Conservation (phyloP, 2,888 invertebrate genomes). For the Drosophila maculinotata region DNA sequence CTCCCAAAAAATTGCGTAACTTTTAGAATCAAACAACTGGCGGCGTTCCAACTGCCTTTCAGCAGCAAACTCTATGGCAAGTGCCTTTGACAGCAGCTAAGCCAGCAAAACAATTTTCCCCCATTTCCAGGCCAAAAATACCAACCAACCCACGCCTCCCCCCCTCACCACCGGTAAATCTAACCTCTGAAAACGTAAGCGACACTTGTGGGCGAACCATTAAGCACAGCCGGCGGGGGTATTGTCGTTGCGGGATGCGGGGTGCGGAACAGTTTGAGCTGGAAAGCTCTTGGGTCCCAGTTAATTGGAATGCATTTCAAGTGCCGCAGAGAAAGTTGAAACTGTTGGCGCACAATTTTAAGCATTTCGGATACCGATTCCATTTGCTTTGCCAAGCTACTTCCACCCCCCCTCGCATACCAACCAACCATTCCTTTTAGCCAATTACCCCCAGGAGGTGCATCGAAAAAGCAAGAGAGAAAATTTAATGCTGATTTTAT, state of each 20-base stretch:
- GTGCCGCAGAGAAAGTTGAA: conserved; percentile 41
- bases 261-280: not conserved
- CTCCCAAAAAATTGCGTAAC: conserved; percentile 59
- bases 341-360: conserved; percentile 46
- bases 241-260: no score
- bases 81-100: conserved; percentile 69
- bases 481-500: conserved; percentile 26
- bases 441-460: conserved; percentile 49
- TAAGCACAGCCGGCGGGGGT: conserved; percentile 31
- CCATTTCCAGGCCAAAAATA: conserved; percentile 25
- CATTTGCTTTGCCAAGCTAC: conserved; percentile 8
- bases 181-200: conserved; percentile 44
- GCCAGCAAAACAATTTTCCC: conserved; percentile 71
- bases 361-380: conserved; percentile 49
- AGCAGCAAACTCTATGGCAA: conserved; percentile 29
- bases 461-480: conserved; percentile 3
- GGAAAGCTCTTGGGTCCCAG: conserved; percentile 25
- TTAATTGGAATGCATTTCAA: conserved; percentile 78
- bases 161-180: no score
- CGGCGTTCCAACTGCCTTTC: conserved; percentile 57
- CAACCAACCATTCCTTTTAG: not conserved
- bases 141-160: conserved; percentile 5
- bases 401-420: not conserved
- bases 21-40: conserved; percentile 58
- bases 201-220: conserved; percentile 73